Percentiles rank a stretch among this genome's conserved stretches.
phyloP scores from a whole-genome alignment of 2,888 invertebrate genomes.

The Cheiracanthium punctorium region DNA sequence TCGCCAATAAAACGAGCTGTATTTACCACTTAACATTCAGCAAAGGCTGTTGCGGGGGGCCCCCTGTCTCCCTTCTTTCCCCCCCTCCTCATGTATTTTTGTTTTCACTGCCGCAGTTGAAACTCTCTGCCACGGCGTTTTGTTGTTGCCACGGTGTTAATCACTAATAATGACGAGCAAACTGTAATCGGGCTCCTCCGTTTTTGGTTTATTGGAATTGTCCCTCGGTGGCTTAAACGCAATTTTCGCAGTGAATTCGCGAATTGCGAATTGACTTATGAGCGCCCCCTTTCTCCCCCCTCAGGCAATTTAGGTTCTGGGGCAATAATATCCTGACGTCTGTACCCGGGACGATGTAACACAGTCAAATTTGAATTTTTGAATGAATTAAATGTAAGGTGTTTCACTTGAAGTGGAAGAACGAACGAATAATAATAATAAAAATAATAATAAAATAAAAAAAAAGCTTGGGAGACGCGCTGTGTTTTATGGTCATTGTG shows the following conservation, averaged over 20 bases:
- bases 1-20: constrained; percentile 50
- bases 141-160: constrained; percentile 60
- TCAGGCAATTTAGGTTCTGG: not conserved
- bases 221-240: constrained; percentile 28
- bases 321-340: not conserved
- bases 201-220: constrained; percentile 60
- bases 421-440: too few relatives aligned
- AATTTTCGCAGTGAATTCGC: constrained; percentile 6
- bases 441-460: too few relatives aligned
- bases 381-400: constrained; percentile 1
- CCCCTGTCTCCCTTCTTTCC: not conserved
- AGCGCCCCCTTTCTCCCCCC: not conserved
- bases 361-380: not conserved
- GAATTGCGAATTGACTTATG: constrained; percentile 14
- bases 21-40: constrained; percentile 62
- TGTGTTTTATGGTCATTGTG: constrained; percentile 10
- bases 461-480: not conserved
- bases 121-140: constrained; percentile 22
- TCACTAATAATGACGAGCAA: constrained; percentile 59
- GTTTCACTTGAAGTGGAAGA: not conserved
- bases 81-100: not conserved
- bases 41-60: constrained; percentile 32
- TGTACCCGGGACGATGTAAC: not conserved
- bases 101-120: not conserved
- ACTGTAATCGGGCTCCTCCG: constrained; percentile 44